Evolutionary conservation across 2,888 invertebrate species (phyloP).

Genomic region (Heteropelma amictum): DNA sequence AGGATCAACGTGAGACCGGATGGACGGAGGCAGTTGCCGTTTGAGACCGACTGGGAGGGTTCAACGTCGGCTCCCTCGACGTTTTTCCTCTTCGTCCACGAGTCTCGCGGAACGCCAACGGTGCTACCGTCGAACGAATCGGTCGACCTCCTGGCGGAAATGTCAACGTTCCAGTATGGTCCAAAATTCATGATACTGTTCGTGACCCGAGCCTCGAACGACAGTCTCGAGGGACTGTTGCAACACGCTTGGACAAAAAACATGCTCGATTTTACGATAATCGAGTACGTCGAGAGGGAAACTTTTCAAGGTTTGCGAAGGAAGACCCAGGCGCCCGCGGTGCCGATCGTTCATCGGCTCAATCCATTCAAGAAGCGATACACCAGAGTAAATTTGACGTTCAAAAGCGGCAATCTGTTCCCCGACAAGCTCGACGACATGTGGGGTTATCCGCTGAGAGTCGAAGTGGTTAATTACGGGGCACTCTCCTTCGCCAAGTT

Average conservation of each 20-base stretch:
- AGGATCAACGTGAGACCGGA: not conserved
- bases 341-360: slow-evolving; percentile 41
- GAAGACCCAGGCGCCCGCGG: not conserved
- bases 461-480: not conserved
- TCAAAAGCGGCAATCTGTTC: slow-evolving; percentile 29
- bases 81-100: slow-evolving; percentile 11
- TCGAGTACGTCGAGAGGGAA: slow-evolving; percentile 30
- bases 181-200: slow-evolving; percentile 32
- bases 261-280: slow-evolving; percentile 47
- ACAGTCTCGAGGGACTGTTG: slow-evolving; percentile 34
- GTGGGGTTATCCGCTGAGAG: slow-evolving; percentile 52
- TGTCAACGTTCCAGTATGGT: slow-evolving; percentile 15
- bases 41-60: not conserved
- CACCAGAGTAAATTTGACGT: slow-evolving; percentile 9
- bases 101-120: not conserved
- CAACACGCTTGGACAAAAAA: slow-evolving; percentile 45
- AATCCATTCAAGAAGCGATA: slow-evolving; percentile 53
- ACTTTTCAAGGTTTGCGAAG: not conserved
- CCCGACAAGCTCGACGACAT: slow-evolving; percentile 59
- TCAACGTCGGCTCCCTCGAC: not conserved
- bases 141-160: slow-evolving; percentile 5
- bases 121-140: not conserved
- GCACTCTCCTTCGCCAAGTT: slow-evolving; percentile 18
- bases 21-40: not conserved
- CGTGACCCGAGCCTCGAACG: not conserved